Base-by-base conservation (phyloP, 2,888 invertebrate genomes). In the Eilema depressum region DNA sequence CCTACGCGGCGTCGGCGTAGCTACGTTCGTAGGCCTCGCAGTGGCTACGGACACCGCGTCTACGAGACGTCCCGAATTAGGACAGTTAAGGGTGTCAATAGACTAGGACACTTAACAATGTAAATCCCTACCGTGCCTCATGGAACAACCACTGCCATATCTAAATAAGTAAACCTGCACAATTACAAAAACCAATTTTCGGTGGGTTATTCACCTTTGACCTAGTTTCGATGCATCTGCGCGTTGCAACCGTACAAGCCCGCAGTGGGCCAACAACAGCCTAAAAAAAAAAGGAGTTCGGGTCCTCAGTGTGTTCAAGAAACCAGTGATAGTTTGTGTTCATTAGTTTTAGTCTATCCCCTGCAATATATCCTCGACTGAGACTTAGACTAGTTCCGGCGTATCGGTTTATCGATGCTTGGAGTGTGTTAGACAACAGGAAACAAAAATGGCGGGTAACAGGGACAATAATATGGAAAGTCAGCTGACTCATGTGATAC, bases 11-110 rank as follows among this genome's bases (percentile, higher is more conserved):
- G 85, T 84, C 88, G 89, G 87, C 92, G 91, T 92, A 92, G 91
- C 92, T 92, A 91, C 91, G 91, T 84, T 88, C 92, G 93, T 94
- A 94, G 94, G 93, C 93, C 92, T 89, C 86, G 87, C 92, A 93
- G 92, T 92, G 92, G 90, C 92, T 92, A 92, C 93, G 90, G 83
- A 81, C 88, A 86, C 86, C 91, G 91, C 88, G 89, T 88, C 85
- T 86, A 84, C 88, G 88, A 66, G 59, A 88, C 86, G 86, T 75
- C 85, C 77, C 76, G 82, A 83, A 86, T 85, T 91, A 92, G 91
- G 91, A 91, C 92, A 93, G 86, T 8, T 60, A 73, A 65, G 26
- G 47, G 89, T 92, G 92, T 90, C 91, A 93, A 76, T 88, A 87
- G 91, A 85, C 87, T 82, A 78, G 53, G 79, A 77, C 83, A 87